Percentiles rank a stretch among this genome's conserved stretches.
Evolutionary conservation across 2,797 vertebrate genomes (phyloP).

Genomic region (Oceanodroma leucorhoa): DNA sequence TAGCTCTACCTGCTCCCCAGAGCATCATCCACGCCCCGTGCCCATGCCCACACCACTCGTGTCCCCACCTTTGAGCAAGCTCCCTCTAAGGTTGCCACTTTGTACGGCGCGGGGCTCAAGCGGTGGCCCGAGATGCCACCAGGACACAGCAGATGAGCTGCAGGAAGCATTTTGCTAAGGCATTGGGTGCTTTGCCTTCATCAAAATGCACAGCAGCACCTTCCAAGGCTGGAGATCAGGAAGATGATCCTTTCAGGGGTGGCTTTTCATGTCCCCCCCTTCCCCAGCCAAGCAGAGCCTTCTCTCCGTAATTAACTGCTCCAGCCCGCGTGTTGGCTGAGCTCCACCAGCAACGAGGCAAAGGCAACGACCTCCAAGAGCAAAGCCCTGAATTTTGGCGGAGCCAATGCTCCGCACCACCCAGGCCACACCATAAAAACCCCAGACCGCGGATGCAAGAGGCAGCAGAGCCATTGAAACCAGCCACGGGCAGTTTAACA

Average conservation of each 20-base stretch:
- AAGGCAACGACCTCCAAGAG: background rate
- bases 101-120: accelerated
- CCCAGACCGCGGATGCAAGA: background rate
- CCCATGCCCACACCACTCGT: accelerated
- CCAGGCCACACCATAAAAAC: background rate
- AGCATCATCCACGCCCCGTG: background rate
- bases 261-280: background rate
- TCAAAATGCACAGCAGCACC: constrained; percentile 29
- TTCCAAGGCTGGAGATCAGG: background rate
- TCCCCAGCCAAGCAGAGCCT: background rate
- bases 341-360: background rate
- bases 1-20: background rate
- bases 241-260: constrained; percentile 17
- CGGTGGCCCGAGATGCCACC: background rate
- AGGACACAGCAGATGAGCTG: background rate
- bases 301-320: background rate
- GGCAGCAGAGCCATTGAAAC: constrained; percentile 21
- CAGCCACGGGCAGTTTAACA: constrained; percentile 53
- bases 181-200: constrained; percentile 13
- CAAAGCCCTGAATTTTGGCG: background rate
- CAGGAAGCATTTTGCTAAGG: background rate
- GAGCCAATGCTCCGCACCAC: background rate
- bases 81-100: background rate
- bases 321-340: background rate
- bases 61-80: background rate